A percentile compares a stretch with the other conserved stretches of the same genome.
phyloP scores from a whole-genome alignment of 2,888 invertebrate species.

The Synanthedon vespiformis region DNA sequence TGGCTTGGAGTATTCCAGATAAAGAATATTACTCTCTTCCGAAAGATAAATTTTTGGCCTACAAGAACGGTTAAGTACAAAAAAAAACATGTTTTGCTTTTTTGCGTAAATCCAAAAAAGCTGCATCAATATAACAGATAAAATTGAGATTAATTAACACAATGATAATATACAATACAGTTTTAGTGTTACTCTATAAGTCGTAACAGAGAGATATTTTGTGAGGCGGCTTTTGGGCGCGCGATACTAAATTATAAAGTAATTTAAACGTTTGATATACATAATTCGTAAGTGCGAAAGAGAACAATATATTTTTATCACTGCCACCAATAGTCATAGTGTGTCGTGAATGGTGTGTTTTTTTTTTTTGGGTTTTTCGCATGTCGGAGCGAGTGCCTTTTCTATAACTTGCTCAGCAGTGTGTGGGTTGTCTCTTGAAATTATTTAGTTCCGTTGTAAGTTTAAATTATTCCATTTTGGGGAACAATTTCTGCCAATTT shows the following conservation, averaged over 20 bases:
- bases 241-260: slow-evolving; percentile 39
- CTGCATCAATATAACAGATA: too few species aligned
- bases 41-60: background rate
- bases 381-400: slow-evolving; percentile 13
- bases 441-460: slow-evolving; percentile 11
- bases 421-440: background rate
- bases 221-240: slow-evolving; percentile 26
- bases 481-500: slow-evolving; percentile 15
- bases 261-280: slow-evolving; percentile 23
- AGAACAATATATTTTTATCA: slow-evolving; percentile 59
- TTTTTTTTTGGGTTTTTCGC: slow-evolving; percentile 13
- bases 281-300: slow-evolving; percentile 30
- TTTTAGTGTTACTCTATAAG: slow-evolving; percentile 14
- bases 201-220: slow-evolving; percentile 53
- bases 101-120: background rate
- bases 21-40: too few species aligned
- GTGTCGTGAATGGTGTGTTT: slow-evolving; percentile 16
- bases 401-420: slow-evolving; percentile 23
- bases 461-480: slow-evolving; percentile 14
- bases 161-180: too few species aligned
- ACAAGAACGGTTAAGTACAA: background rate
- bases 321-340: slow-evolving; percentile 52
- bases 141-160: too few species aligned
- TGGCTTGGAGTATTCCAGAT: too few species aligned
- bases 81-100: background rate